A percentile compares a stretch with the other conserved stretches of the same genome.
phyloP scores from a whole-genome alignment of 1,140 invertebrate species.

The Papilio dardanus region DNA sequence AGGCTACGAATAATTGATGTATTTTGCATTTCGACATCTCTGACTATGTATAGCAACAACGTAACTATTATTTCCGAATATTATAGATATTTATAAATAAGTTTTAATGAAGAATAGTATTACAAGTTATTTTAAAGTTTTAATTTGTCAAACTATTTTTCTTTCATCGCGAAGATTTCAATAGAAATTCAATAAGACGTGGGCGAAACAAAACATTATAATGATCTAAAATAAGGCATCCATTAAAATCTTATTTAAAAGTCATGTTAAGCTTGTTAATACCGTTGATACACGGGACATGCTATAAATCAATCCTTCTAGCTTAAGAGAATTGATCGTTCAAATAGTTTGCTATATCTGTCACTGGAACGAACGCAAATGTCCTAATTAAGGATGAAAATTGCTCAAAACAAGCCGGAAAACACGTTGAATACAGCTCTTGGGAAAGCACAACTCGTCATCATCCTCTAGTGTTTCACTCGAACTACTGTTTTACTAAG shows the following conservation, averaged over 20 bases:
- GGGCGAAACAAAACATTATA: not conserved
- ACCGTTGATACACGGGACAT: not conserved
- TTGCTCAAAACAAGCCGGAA: not conserved
- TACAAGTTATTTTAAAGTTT: not conserved
- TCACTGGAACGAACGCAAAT: not conserved
- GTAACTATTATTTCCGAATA: not conserved
- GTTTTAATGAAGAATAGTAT: not conserved
- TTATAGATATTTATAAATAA: not conserved
- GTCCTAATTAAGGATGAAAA: constrained; percentile 2
- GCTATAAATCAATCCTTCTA: not conserved
- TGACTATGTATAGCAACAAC: no score
- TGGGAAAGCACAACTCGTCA: not conserved
- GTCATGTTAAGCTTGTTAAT: not conserved
- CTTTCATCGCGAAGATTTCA: no score
- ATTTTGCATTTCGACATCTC: not conserved
- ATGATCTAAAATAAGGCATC: not conserved
- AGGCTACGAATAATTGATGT: not conserved
- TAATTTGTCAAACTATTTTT: no score
- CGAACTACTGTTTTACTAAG: not conserved
- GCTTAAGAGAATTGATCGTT: constrained; percentile 1
- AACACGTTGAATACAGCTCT: not conserved
- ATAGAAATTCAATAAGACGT: not conserved
- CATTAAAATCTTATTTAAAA: not conserved
- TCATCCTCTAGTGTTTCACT: not conserved
- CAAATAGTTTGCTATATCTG: not conserved